Base-by-base conservation (phyloP, 2,888 invertebrate species). In the Pandemis corylana region DNA sequence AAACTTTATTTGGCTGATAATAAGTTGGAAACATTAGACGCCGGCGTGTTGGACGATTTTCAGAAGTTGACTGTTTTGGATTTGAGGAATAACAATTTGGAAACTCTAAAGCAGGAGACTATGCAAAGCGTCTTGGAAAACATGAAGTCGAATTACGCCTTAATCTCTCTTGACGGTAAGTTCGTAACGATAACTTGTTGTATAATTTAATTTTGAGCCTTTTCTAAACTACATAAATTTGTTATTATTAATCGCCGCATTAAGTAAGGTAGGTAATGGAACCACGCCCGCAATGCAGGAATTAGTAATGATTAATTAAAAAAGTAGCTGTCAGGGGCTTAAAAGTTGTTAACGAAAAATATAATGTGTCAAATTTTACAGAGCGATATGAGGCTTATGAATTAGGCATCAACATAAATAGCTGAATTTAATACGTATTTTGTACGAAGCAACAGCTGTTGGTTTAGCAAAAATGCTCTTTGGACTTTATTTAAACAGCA, bases 161-260 rank as follows among this genome's bases (percentile, higher is more conserved):
- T 96, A 91, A 96, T 98, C 89, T 95, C 96, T 84, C 93, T 97
- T 78, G 96, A 96, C 92, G 97, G 97, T 97, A 90, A 97, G 96
- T 91, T 82, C 76, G 68, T 80, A 80, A 76, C 75, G 77, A 81
- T 81, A 84, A 85, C 79, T 85, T 80, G 78, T 81, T 82, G 76
- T 77, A 70, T 79, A 77, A 84, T 84, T 85, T 83, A 81, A 83
- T 81, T 82, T 75, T 81, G 83, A 83, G 79, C 80, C 77, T 81
- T 83, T 81, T 81, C 80, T 66, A n/a, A 62, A 28, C 44, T 62
- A 41, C 53, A 61, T 66, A 36, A 62, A 20, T 67, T 66, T 63
- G 56, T 53, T 41, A 46, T 59, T 59, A 59, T 59, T 59, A 28
- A 59, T 9, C 12, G 59, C 5, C 59, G 5, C 59, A 12, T 59